These are phyloP conservation scores for Enteromius afrohamiltoni DNA, from an alignment of 2,797 vertebrate species.

Conservation along the genomic window DNA sequence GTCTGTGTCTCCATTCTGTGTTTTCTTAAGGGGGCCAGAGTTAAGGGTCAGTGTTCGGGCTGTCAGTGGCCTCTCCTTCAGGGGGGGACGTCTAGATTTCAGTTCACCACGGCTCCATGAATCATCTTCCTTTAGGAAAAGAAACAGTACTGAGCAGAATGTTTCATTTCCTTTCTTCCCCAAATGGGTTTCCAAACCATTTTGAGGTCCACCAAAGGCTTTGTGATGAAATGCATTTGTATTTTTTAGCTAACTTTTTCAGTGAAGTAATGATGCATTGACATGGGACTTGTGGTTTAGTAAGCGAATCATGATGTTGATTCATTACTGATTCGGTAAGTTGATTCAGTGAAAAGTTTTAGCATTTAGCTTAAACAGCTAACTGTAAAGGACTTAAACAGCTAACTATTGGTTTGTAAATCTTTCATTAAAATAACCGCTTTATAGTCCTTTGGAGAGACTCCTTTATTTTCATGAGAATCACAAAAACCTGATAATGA, in stretches of 20 bases:
- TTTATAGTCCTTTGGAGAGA: neutral
- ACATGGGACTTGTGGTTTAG: neutral
- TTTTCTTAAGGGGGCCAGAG: slow-evolving; percentile 52
- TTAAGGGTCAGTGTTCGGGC: slow-evolving; percentile 51
- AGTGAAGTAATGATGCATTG: neutral
- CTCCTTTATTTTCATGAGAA: neutral
- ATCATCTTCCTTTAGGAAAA: slow-evolving; percentile 31
- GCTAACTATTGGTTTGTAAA: neutral
- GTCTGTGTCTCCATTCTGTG: slow-evolving; percentile 34
- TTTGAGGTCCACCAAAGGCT: neutral
- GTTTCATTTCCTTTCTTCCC: slow-evolving; percentile 26
- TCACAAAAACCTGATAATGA: neutral
- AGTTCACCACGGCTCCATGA: slow-evolving; percentile 39
- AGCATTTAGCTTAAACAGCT: neutral
- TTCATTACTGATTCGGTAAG: neutral
- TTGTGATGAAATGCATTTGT: slow-evolving; percentile 6
- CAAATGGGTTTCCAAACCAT: neutral
- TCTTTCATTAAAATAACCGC: neutral
- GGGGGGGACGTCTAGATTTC: slow-evolving; percentile 36
- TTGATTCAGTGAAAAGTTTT: neutral
- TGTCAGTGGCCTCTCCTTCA: slow-evolving; percentile 22
- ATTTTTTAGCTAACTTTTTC: neutral
- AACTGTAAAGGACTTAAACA: too few relatives aligned
- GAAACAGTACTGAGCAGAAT: slow-evolving; percentile 3
- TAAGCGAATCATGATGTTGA: neutral